Evolutionary conservation across 2,888 invertebrate genomes (phyloP).

Genomic region (Tridacna crocea): DNA sequence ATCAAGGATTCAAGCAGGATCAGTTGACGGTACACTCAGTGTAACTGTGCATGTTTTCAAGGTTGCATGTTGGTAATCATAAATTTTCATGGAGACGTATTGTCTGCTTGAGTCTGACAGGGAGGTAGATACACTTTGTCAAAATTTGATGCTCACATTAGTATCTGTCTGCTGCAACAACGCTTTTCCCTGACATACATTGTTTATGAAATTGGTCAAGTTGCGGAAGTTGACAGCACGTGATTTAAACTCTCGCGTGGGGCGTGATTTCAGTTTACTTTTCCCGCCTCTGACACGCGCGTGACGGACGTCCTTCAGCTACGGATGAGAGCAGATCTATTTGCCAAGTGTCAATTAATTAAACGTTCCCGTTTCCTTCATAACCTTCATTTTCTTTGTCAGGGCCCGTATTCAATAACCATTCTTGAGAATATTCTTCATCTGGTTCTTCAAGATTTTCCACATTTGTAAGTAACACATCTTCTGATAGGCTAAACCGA

Average conservation of each 20-base stretch:
- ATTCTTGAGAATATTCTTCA: no score
- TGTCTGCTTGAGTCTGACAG: slow-evolving; percentile 8
- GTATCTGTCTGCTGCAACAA: slow-evolving; percentile 19
- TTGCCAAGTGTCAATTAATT: slow-evolving; percentile 30
- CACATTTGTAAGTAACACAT: no score
- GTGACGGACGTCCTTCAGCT: slow-evolving; percentile 17
- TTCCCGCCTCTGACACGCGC: slow-evolving; percentile 44
- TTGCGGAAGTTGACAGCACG: slow-evolving; percentile 27
- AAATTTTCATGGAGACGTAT: slow-evolving; percentile 17
- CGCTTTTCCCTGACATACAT: slow-evolving; percentile 17
- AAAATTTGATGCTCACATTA: slow-evolving; percentile 29
- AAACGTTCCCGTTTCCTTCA: background rate
- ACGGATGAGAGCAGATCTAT: slow-evolving; percentile 9
- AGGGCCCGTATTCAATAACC: no score
- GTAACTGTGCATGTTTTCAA: background rate
- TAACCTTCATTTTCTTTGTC: background rate
- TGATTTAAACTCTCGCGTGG: slow-evolving; percentile 29
- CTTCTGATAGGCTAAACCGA: no score
- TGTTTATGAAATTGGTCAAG: slow-evolving; percentile 28
- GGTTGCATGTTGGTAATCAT: background rate
- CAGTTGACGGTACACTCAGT: no score
- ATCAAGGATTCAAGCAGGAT: no score
- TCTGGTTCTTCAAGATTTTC: no score
- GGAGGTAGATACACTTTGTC: slow-evolving; percentile 29
- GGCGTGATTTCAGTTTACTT: slow-evolving; percentile 36